phyloP scores from a whole-genome alignment of 2,888 invertebrate species.

The Hydrotaea cyrtoneurina region DNA sequence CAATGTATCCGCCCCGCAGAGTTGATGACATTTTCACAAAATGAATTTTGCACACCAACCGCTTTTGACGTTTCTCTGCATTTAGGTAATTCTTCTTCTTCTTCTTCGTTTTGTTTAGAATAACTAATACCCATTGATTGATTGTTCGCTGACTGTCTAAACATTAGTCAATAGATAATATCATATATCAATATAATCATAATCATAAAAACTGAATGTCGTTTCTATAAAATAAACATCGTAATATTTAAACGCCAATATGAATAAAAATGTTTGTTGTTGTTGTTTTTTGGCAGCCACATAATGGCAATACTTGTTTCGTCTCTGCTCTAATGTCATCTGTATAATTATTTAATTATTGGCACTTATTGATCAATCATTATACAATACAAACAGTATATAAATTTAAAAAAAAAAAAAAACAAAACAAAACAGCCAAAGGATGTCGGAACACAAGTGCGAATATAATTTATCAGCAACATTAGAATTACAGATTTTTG shows the following conservation, averaged over 20 bases:
- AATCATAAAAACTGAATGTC: background rate
- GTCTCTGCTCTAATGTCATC: constrained; percentile 3
- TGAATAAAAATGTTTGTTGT: background rate
- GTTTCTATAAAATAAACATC: background rate
- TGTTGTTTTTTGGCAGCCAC: background rate
- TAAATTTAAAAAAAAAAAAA: background rate
- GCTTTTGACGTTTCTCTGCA: background rate
- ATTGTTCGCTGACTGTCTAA: background rate
- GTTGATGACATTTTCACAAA: background rate
- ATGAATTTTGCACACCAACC: background rate
- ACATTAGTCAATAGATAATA: background rate
- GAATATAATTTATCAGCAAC: background rate
- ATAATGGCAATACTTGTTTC: constrained; percentile 3
- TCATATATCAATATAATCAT: background rate
- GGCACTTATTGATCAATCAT: background rate
- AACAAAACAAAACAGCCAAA: background rate
- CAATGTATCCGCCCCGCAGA: background rate
- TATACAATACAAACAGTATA: background rate
- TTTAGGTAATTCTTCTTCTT: background rate
- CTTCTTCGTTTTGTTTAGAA: background rate
- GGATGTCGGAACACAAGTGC: background rate
- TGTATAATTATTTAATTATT: background rate
- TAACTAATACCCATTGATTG: background rate
- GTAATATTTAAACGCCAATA: background rate
- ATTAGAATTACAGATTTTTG: background rate